Percentiles rank a stretch among this genome's conserved stretches.
Conservation (phyloP, 2,888 invertebrate species). For the Cephus pygmeus region DNA sequence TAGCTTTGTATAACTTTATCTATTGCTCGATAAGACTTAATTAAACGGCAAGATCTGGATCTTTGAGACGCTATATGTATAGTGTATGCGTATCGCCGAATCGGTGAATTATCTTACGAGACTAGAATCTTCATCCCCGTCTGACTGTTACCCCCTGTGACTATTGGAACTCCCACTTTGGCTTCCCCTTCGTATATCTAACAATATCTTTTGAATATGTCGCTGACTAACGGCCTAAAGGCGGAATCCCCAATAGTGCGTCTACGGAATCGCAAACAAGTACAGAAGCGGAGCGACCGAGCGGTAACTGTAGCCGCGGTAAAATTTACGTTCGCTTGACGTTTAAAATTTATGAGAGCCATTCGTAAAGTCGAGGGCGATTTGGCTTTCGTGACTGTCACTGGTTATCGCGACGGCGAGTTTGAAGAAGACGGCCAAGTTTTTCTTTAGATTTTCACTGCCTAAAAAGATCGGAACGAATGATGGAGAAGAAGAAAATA, state of each 20-base stretch:
- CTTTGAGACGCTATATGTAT: neutral
- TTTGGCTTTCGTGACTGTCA: neutral
- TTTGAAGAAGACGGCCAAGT: neutral
- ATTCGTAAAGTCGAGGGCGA: neutral
- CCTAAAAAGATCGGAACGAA: neutral
- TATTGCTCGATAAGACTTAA: neutral
- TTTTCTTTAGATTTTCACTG: neutral
- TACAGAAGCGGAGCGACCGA: neutral
- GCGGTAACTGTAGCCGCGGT: no score
- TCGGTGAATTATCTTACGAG: neutral
- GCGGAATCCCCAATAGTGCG: neutral
- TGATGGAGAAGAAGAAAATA: neutral
- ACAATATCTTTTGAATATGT: neutral
- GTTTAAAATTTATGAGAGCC: neutral
- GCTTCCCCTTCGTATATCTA: neutral
- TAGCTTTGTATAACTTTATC: neutral
- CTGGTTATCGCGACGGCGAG: constrained; percentile 5
- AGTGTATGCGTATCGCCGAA: neutral
- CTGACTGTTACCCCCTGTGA: neutral
- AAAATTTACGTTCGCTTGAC: neutral
- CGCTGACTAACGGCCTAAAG: neutral
- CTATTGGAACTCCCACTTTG: neutral
- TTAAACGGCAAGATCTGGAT: neutral
- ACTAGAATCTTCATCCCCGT: neutral
- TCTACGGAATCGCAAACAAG: neutral